phyloP scores from a whole-genome alignment of 2,797 vertebrate species.

The Selene dorsalis region DNA sequence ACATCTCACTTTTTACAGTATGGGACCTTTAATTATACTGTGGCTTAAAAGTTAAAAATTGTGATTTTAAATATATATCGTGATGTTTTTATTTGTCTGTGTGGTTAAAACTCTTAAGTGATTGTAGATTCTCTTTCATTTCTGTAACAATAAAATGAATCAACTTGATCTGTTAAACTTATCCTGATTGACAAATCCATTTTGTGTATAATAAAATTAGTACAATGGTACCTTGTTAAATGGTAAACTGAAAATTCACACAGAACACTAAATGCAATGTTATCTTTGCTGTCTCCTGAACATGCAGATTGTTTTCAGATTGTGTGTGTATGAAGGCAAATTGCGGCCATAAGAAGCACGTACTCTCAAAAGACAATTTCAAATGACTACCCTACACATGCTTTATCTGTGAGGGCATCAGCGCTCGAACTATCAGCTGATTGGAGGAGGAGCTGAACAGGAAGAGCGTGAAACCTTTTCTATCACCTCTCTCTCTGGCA shows the following conservation, averaged over 20 bases:
- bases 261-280: background rate
- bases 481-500: conserved; percentile 57
- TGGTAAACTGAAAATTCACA: background rate
- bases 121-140: background rate
- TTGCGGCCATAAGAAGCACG: background rate
- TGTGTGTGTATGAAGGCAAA: background rate
- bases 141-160: background rate
- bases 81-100: background rate
- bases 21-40: too few relatives aligned
- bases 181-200: background rate
- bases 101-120: background rate
- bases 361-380: conserved; percentile 14
- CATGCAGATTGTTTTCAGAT: background rate
- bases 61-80: background rate
- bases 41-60: background rate
- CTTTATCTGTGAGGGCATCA: conserved; percentile 66
- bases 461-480: conserved; percentile 58
- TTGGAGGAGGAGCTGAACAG: conserved; percentile 72
- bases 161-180: background rate
- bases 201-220: background rate
- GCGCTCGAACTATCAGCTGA: conserved; percentile 66
- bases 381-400: conserved; percentile 22
- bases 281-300: background rate
- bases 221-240: background rate
- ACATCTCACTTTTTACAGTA: too few relatives aligned